Evolutionary conservation across 2,888 invertebrate genomes (phyloP), one percentile per base, ranked within the genome.

Genomic region (Chalcis sispes): DNA sequence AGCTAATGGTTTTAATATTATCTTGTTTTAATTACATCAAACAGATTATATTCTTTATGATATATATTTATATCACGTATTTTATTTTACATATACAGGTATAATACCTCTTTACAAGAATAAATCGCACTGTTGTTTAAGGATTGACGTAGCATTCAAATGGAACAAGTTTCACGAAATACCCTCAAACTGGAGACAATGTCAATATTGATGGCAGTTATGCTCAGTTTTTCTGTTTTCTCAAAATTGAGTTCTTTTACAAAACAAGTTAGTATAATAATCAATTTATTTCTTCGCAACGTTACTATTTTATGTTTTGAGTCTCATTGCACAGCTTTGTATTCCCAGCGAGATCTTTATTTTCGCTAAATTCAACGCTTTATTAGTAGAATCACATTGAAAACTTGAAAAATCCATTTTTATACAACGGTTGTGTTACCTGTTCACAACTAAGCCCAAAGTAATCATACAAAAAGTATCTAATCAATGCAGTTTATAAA

Each of bases 51-150:
- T 36, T 74, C 67, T 76, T 61, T 65, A 73, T 59, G 69, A 62
- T 76, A 56, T 75, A 76, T 72, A 65, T 74, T 67, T 78, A 75
- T 77, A 80, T 79, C 79, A 80, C 75, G 72, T 72, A 54, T 76
- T 80, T 80, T 81, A 81, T 80, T 79, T 79, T 80, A 81, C 80
- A 81, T 77, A 71, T 61, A 79, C 54, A 79, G 80, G 80, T 80
- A 80, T 80, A 66, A 74, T 71, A 80, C 80, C 80, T 74, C 80
- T 80, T 79, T 80, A 80, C 80, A 80, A 78, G 75, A 73, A 69
- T 72, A 77, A 74, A 75, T 77, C 77, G 74, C 67, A 74, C 25
- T 77, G 71, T 56, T 71, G 54, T 70, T 74, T 69, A 54, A 61
- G 56, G 50, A 58, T 75, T 72, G 70, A 48, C 72, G 69, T 70